Percentiles rank a stretch among this genome's conserved stretches.
Evolutionary conservation across 1,140 invertebrate species (phyloP).

Genomic region (Bombyx mandarina): DNA sequence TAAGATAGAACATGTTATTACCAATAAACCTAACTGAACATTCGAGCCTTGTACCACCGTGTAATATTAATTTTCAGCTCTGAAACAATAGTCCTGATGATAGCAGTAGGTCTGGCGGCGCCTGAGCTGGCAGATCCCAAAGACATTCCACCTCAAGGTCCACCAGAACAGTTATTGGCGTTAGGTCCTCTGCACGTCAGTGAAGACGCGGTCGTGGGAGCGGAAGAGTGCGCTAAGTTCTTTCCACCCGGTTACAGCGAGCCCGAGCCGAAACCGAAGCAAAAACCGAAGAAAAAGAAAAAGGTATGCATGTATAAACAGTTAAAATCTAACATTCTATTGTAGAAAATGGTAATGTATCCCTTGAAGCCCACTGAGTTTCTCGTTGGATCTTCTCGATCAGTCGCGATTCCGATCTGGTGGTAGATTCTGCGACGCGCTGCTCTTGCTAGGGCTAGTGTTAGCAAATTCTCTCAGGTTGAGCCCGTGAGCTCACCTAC

Average conservation of each 20-base stretch:
- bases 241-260: conserved; percentile 74
- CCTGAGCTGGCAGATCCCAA: conserved; percentile 42
- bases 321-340: too few species aligned
- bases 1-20: conserved; percentile 2
- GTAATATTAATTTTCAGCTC: conserved; percentile 46
- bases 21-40: not conserved
- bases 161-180: conserved; percentile 54
- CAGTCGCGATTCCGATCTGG: too few species aligned
- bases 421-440: too few species aligned
- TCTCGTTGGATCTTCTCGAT: too few species aligned
- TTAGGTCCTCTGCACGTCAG: conserved; percentile 75
- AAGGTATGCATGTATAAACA: conserved; percentile 26
- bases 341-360: too few species aligned
- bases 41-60: not conserved
- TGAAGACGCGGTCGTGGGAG: conserved; percentile 71
- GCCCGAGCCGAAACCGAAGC: conserved; percentile 43
- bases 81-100: conserved; percentile 75
- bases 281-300: conserved; percentile 61
- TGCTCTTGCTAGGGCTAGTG: too few species aligned
- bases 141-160: conserved; percentile 21
- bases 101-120: conserved; percentile 67
- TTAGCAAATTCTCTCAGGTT: too few species aligned
- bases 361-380: too few species aligned
- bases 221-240: conserved; percentile 71
- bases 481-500: too few species aligned